These are phyloP conservation scores for Drosophila busckii DNA, from an alignment of 1,140 invertebrate genomes.

Conservation along the genomic window DNA sequence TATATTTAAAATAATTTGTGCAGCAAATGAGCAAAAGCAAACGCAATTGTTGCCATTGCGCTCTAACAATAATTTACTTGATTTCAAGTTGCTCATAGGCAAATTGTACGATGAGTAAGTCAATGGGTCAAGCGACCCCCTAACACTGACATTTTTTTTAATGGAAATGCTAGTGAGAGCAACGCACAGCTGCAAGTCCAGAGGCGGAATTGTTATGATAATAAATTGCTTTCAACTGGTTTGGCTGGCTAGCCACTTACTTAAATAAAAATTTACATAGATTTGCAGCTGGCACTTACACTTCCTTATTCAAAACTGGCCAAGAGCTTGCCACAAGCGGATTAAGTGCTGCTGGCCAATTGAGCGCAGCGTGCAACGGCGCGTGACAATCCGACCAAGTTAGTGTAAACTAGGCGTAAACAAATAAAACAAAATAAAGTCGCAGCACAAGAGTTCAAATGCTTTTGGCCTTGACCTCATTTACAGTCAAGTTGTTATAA, in stretches of 20 bases:
- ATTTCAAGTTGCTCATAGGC: slow-evolving; percentile 27
- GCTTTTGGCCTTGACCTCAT: slow-evolving; percentile 73
- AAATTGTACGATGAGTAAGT: slow-evolving; percentile 51
- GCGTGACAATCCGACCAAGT: slow-evolving; percentile 63
- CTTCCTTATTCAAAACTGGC: slow-evolving; percentile 60
- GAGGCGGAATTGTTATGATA: slow-evolving; percentile 71
- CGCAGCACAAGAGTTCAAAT: slow-evolving; percentile 60
- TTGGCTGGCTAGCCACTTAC: slow-evolving; percentile 47
- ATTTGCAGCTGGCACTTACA: slow-evolving; percentile 39
- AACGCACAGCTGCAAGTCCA: slow-evolving; percentile 24
- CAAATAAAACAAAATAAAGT: slow-evolving; percentile 19
- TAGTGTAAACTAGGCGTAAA: slow-evolving; percentile 8
- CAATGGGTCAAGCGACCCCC: slow-evolving; percentile 59
- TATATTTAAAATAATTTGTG: slow-evolving; percentile 49
- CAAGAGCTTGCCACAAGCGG: slow-evolving; percentile 21
- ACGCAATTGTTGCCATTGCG: slow-evolving; percentile 8
- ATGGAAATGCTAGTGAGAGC: too few species aligned
- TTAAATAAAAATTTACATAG: slow-evolving; percentile 49
- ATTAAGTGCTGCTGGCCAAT: slow-evolving; percentile 50
- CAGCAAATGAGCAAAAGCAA: slow-evolving; percentile 27
- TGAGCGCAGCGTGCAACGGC: slow-evolving; percentile 43
- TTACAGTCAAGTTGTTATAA: slow-evolving; percentile 11
- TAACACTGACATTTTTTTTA: too few species aligned
- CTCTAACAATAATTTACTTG: slow-evolving; percentile 23
- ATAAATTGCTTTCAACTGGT: slow-evolving; percentile 69